Evolutionary conservation across 2,797 vertebrate genomes (phyloP).

Genomic region (Forpus xanthops): DNA sequence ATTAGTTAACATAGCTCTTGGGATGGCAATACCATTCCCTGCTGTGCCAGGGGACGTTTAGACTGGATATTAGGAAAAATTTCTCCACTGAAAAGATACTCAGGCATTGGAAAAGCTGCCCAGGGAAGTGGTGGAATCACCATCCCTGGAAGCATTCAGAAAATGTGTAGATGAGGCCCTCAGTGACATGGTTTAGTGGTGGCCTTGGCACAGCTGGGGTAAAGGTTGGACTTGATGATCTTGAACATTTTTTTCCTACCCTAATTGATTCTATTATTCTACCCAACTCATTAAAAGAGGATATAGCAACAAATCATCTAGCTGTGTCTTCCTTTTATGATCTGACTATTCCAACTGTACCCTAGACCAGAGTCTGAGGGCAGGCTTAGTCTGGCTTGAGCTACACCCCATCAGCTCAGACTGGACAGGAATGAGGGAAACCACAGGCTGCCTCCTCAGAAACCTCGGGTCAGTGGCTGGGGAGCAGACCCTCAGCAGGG

Average conservation of each 20-base stretch:
- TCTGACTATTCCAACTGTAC: background rate
- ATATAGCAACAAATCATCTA: background rate
- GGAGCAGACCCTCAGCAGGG: background rate
- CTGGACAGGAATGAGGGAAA: too few species aligned
- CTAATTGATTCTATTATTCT: background rate
- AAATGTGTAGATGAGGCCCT: background rate
- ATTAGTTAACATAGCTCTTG: background rate
- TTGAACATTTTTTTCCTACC: background rate
- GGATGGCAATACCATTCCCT: background rate
- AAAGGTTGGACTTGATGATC: background rate
- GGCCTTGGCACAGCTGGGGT: background rate
- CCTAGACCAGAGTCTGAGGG: background rate
- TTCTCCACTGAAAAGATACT: background rate
- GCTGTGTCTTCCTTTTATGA: background rate
- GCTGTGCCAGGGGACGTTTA: background rate
- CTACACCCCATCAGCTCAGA: background rate
- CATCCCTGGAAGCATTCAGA: background rate
- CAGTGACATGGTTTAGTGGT: background rate
- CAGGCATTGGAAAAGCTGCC: background rate
- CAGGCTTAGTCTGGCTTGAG: background rate
- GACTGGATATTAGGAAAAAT: background rate
- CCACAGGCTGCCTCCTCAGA: accelerated
- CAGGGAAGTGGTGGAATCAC: background rate
- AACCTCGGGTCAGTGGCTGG: accelerated
- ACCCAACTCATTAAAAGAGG: background rate